phyloP scores from a whole-genome alignment of 1,140 invertebrate genomes.

The Vanessa tameamea region DNA sequence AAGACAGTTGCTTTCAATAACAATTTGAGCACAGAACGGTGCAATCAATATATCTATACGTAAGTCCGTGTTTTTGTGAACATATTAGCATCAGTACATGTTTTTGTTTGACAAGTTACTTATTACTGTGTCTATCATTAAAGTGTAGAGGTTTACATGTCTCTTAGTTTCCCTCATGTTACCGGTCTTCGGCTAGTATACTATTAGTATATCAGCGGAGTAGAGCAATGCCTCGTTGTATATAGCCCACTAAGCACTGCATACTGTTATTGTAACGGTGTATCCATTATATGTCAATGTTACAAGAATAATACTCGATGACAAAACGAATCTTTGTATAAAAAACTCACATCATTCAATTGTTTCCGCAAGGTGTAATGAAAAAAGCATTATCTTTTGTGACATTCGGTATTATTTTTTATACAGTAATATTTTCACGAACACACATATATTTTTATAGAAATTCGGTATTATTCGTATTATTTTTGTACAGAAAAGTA shows the following conservation, averaged over 20 bases:
- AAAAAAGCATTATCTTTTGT: slow-evolving; percentile 27
- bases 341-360: slow-evolving; percentile 26
- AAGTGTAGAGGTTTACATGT: slow-evolving; percentile 32
- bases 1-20: slow-evolving; percentile 1
- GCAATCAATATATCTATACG: not conserved
- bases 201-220: slow-evolving; percentile 60
- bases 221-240: slow-evolving; percentile 48
- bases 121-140: slow-evolving; percentile 27
- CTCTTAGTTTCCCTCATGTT: slow-evolving; percentile 46
- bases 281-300: slow-evolving; percentile 37
- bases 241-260: slow-evolving; percentile 58
- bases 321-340: slow-evolving; percentile 24
- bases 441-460: too few species aligned
- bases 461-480: too few species aligned
- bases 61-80: not conserved
- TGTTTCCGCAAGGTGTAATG: slow-evolving; percentile 25
- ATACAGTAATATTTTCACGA: too few species aligned
- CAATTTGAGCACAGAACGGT: not conserved
- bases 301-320: slow-evolving; percentile 38
- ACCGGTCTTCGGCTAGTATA: slow-evolving; percentile 49
- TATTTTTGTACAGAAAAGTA: too few species aligned
- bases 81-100: not conserved
- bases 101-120: slow-evolving; percentile 12
- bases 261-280: slow-evolving; percentile 71
- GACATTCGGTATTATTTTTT: slow-evolving; percentile 1